A percentile compares a stretch with the other conserved stretches of the same genome.
phyloP scores from a whole-genome alignment of 64 coral and sea anemone genomes.

The Actinia tenebrosa region DNA sequence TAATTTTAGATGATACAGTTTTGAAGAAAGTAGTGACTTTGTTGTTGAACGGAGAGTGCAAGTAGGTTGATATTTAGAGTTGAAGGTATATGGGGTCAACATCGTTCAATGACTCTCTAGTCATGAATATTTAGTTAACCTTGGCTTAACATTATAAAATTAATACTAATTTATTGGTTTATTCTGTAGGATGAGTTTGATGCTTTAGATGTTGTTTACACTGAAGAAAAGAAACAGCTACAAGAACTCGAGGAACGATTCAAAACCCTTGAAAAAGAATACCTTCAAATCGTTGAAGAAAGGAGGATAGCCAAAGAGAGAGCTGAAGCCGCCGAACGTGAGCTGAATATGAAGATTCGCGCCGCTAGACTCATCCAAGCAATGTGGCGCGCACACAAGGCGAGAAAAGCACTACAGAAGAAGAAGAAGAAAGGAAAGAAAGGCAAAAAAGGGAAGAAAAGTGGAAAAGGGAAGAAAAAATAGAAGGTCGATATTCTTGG shows the following conservation, averaged over 20 bases:
- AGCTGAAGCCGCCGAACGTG: conserved; percentile 82
- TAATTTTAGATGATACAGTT: too few species aligned
- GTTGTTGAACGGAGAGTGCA: too few species aligned
- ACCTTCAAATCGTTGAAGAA: conserved; percentile 77
- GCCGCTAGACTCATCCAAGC: conserved; percentile 86
- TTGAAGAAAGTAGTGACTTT: too few species aligned
- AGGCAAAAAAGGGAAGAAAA: conserved; percentile 73
- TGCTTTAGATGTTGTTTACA: conserved; percentile 86
- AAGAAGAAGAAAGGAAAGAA: conserved; percentile 79
- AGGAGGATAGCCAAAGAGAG: conserved; percentile 91
- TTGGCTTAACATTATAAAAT: neutral
- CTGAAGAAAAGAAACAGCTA: conserved; percentile 89
- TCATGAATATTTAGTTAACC: neutral
- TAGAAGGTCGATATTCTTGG: neutral
- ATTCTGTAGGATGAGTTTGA: conserved; percentile 91
- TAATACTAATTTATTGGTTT: neutral
- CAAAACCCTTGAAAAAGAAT: conserved; percentile 85
- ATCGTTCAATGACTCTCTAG: too few species aligned
- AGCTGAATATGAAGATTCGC: conserved; percentile 84
- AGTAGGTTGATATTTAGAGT: too few species aligned
- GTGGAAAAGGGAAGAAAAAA: conserved; percentile 71
- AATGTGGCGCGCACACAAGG: conserved; percentile 90
- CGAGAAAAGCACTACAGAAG: conserved; percentile 86
- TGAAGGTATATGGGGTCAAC: too few species aligned
- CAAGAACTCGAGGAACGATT: conserved; percentile 93